Percentiles rank a stretch among this genome's conserved stretches.
These are phyloP conservation scores for Lithodes maja DNA, from an alignment of 2,888 invertebrate species.

Conservation along the genomic window DNA sequence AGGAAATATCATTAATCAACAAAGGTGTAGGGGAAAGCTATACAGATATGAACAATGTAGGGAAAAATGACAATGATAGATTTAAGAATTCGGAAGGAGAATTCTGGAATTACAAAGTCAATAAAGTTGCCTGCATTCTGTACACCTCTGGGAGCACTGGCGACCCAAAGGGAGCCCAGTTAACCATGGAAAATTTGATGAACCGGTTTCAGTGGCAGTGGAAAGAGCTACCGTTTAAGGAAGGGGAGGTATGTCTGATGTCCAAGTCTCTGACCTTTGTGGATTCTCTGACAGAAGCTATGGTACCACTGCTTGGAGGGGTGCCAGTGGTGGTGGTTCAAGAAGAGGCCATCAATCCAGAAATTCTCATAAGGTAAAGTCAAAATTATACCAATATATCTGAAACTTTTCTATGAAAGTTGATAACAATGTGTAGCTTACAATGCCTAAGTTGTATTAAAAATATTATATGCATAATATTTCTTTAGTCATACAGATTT, in stretches of 20 bases:
- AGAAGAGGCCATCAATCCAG: constrained; percentile 85
- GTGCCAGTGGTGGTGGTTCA: constrained; percentile 84
- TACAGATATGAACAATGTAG: background rate
- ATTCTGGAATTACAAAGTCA: background rate
- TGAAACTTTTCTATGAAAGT: too few species aligned
- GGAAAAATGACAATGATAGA: background rate
- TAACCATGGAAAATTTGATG: constrained; percentile 84
- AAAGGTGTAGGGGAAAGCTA: background rate
- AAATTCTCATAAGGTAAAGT: constrained; percentile 79
- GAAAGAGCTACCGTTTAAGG: constrained; percentile 84
- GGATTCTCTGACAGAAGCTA: constrained; percentile 90
- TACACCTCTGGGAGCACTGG: constrained; percentile 96
- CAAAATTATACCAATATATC: too few species aligned
- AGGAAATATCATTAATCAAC: background rate
- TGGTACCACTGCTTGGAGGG: constrained; percentile 88
- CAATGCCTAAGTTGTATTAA: too few species aligned
- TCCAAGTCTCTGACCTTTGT: constrained; percentile 95
- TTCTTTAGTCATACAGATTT: too few species aligned
- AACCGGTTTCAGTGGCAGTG: constrained; percentile 95
- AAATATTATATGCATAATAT: too few species aligned
- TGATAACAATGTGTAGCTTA: too few species aligned
- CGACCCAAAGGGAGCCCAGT: constrained; percentile 89
- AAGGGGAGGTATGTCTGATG: constrained; percentile 85
- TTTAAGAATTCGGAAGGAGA: background rate
- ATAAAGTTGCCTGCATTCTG: constrained; percentile 80